Conservation (phyloP, 2,797 vertebrate genomes). For the Pipistrellus nathusii region DNA sequence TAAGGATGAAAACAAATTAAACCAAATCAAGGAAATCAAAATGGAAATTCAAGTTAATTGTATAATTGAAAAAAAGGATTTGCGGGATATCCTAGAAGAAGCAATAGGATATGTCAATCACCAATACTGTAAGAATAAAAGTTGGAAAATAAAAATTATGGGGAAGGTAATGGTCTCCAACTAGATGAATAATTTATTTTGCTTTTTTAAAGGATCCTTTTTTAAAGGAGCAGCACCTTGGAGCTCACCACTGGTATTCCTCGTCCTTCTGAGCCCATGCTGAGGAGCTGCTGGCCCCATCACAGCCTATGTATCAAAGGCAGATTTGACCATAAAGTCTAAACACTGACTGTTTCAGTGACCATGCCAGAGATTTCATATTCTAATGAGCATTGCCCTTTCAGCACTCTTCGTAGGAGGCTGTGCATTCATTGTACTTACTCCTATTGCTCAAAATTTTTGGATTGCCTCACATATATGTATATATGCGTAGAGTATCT, state of each 20-base stretch:
- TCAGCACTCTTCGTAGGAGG: neutral
- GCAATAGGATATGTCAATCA: constrained; percentile 11
- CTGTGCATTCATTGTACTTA: neutral
- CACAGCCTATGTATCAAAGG: neutral
- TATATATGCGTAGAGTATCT: neutral
- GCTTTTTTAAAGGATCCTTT: constrained; percentile 1
- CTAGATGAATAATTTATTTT: neutral
- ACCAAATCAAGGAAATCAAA: neutral
- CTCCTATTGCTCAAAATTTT: neutral
- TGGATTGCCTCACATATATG: neutral
- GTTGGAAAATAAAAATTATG: neutral
- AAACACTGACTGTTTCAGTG: neutral
- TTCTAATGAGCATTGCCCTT: neutral
- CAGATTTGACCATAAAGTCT: neutral
- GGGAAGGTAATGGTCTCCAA: neutral
- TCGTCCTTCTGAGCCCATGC: neutral
- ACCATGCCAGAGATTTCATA: neutral
- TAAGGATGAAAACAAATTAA: neutral
- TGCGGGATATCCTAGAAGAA: constrained; percentile 6
- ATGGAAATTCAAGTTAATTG: neutral
- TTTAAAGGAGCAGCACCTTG: neutral
- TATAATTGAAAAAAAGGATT: neutral
- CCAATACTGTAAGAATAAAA: neutral
- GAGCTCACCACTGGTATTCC: neutral
- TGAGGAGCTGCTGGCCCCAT: neutral